Conservation (phyloP, 2,888 invertebrate species). For the Helicoverpa assulta region DNA sequence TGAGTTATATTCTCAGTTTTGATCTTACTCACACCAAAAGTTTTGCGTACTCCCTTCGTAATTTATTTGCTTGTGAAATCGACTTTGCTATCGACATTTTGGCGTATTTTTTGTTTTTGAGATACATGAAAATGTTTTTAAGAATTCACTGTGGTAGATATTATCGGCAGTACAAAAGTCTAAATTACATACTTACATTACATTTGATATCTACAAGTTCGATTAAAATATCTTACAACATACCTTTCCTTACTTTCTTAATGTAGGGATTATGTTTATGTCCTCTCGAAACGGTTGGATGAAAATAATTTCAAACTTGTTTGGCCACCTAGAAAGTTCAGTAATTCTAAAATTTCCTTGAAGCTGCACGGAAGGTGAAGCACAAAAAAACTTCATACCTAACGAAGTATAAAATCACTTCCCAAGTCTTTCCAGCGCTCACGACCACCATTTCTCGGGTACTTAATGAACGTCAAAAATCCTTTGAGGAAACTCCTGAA, state of each 20-base stretch:
- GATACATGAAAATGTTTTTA: slow-evolving; percentile 25
- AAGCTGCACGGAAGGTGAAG: slow-evolving; percentile 22
- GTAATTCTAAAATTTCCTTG: not conserved
- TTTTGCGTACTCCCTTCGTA: slow-evolving; percentile 62
- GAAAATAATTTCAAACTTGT: no score
- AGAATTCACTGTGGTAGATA: no score
- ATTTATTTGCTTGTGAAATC: slow-evolving; percentile 69
- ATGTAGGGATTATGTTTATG: no score
- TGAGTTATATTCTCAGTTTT: slow-evolving; percentile 75
- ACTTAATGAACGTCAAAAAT: slow-evolving; percentile 58
- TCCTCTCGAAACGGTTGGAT: no score
- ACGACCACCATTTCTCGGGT: slow-evolving; percentile 46
- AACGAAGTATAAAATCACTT: slow-evolving; percentile 52
- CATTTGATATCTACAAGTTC: no score
- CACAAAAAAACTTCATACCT: not conserved
- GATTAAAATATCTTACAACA: no score
- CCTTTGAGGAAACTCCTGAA: slow-evolving; percentile 52
- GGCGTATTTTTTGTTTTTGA: slow-evolving; percentile 34
- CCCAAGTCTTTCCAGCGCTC: slow-evolving; percentile 37
- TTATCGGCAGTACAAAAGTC: no score
- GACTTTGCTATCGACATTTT: slow-evolving; percentile 60
- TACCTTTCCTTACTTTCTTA: no score
- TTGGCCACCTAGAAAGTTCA: no score
- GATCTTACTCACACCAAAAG: slow-evolving; percentile 70
- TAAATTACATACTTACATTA: no score